Conservation (phyloP, 1,140 invertebrate genomes). For the Helicoverpa armigera region DNA sequence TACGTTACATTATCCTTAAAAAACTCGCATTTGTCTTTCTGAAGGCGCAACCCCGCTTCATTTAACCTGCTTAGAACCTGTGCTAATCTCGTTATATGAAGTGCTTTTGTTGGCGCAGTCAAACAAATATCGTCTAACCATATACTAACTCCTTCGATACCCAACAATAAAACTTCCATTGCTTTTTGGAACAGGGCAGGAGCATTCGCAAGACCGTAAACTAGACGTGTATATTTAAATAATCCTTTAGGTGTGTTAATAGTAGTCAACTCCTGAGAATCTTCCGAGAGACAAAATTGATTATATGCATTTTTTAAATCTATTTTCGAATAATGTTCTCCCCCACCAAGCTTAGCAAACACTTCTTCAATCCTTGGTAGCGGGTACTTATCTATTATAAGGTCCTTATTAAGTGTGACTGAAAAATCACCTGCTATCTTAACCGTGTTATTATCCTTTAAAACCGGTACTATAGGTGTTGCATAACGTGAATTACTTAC, state of each 20-base stretch:
- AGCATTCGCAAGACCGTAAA: conserved; percentile 66
- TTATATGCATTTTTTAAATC: conserved; percentile 70
- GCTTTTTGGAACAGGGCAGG: conserved; percentile 72
- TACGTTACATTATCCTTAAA: conserved; percentile 69
- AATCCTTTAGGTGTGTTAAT: conserved; percentile 71
- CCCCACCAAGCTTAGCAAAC: conserved; percentile 62
- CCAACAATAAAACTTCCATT: conserved; percentile 69
- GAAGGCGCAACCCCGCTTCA: conserved; percentile 56
- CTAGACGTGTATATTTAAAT: conserved; percentile 68
- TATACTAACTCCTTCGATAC: conserved; percentile 59
- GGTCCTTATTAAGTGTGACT: conserved; percentile 59
- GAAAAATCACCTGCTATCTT: conserved; percentile 64
- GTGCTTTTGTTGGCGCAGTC: conserved; percentile 50
- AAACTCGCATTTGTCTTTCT: conserved; percentile 72
- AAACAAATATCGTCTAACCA: conserved; percentile 63
- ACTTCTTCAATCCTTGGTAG: conserved; percentile 60
- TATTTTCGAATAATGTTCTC: conserved; percentile 63
- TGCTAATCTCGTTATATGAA: conserved; percentile 50
- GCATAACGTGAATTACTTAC: conserved; percentile 54
- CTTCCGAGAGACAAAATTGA: conserved; percentile 61
- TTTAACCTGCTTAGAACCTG: conserved; percentile 63
- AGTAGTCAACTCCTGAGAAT: conserved; percentile 61
- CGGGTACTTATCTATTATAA: conserved; percentile 61
- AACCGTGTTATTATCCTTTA: conserved; percentile 56
- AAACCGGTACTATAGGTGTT: conserved; percentile 61